These are phyloP conservation scores for Phoenicopterus ruber DNA, from an alignment of 2,113 vertebrate species.

Conservation along the genomic window DNA sequence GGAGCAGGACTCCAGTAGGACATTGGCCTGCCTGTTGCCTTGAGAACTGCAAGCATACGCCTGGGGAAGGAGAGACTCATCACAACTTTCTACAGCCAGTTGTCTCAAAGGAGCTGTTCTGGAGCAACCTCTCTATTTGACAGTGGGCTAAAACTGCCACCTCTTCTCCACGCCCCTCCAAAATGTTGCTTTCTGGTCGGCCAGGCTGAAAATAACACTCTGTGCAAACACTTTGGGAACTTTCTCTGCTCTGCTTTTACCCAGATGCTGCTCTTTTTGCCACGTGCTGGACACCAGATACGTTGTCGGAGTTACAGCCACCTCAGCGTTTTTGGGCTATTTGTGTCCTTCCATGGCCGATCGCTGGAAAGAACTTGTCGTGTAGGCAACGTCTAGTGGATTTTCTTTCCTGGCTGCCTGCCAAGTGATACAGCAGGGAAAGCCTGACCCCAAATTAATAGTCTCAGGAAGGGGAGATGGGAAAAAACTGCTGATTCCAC, in stretches of 20 bases:
- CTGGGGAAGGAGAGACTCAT: neutral
- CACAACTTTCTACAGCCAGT: fast-evolving
- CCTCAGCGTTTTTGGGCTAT: neutral
- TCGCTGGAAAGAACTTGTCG: neutral
- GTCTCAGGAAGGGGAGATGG: neutral
- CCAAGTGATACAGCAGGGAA: fast-evolving
- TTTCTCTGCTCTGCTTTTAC: no score
- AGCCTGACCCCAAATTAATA: neutral
- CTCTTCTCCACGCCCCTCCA: fast-evolving
- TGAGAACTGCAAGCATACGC: fast-evolving
- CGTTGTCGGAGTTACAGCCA: fast-evolving
- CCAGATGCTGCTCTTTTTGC: neutral
- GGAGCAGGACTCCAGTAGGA: fast-evolving
- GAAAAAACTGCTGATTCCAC: fast-evolving
- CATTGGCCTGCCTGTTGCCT: fast-evolving
- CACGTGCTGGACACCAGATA: fast-evolving
- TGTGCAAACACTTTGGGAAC: neutral
- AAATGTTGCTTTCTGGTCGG: neutral
- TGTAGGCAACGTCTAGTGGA: fast-evolving
- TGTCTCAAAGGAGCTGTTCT: no score
- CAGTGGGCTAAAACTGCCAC: neutral
- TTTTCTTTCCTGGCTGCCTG: neutral
- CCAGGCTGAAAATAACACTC: neutral
- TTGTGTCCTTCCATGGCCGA: fast-evolving
- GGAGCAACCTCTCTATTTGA: neutral